Base-by-base conservation (phyloP, 2,797 vertebrate genomes). In the Megaceryle alcyon region DNA sequence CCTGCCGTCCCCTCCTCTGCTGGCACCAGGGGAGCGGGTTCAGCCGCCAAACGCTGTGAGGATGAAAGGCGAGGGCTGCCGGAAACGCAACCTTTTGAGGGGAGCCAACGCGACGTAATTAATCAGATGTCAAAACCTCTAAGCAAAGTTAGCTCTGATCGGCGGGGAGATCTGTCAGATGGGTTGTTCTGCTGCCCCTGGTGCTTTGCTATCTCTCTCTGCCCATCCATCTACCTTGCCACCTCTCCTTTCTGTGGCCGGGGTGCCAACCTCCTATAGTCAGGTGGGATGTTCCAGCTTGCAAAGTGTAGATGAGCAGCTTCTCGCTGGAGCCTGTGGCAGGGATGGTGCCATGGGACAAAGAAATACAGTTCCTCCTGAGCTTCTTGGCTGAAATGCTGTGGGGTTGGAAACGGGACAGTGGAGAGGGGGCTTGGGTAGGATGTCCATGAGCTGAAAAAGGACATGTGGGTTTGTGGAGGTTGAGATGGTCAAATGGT, bases 81-180 rank as follows among this genome's bases (percentile, higher is more conserved):
- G 35, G 37, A 76, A 77, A 68, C 2, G 1, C 35, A 33, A 65
- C 88, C 88, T 92, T 89, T 86, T 66, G 81, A 94, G 86, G 77
- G 12, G 31, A 94, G 83, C 53, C 59, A 61, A 23, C 5, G 6
- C 70, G 35, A 73, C 5, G 6, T 80, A 83, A 92, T 97, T 81
- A 87, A 95, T 97, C 96, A 94, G 97, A 64, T 82, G 91, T 96
- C 94, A 85, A 89, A 86, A 77, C 75, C 80, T 90, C 75, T n/a
- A 26, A 75, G 95, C 66, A 61, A 94, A 93, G 95, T 88, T 90
- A 91, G 82, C 77, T 80, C 68, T 80, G 89, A 92, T 59, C 18
- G 28, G 73, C 44, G 12, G 84, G 81, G 57, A 86, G 81, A 86
- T 61, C 73, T 92, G 90, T 92, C 94, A 94, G 6, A 53, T 18